Base-by-base conservation (phyloP, 1,140 invertebrate species). In the Drosophila willistoni region DNA sequence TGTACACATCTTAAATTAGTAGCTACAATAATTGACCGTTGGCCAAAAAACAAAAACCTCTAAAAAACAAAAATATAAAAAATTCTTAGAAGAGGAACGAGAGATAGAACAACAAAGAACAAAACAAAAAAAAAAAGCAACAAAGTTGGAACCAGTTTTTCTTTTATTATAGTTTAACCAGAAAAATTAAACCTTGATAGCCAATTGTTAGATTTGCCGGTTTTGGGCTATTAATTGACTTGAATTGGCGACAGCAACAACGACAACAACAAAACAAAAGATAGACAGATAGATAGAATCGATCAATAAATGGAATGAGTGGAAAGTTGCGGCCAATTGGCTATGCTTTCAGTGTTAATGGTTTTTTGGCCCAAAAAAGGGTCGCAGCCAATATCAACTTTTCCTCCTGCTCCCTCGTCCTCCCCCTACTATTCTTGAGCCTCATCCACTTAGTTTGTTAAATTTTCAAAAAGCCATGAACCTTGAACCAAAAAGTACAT, bases 391-490 rank as follows among this genome's bases (percentile, higher is more conserved):
- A 59, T 71, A 54, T 67, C 17, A 64, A 73, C 60, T 34, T 44
- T 19, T 41, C 22, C 19, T 19, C 39, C 25, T 19, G 29, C 17
- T 25, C 41, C 39, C 51, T 39, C 41, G 17, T n/a, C 60, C 25
- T 9, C 41, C 33, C 34, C 3, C 22, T 25, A 25, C 22, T 25
- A 0, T 25, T 41, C n/a, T 44, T 60, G 4, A 7, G 19, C 22
- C 6, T n/a, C 34, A 33, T 12, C 25, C 13, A 39, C 44, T 62
- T 60, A 62, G 70, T 89, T 70, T 77, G 77, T 68, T 68, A 72
- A 89, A 87, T 87, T 87, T 51, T 87, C 80, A 87, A 89, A 84
- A 80, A 89, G 80, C 80, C 83, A 80, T 87, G 83, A 87, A 87
- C 83, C 83, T 84, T 77, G 83, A 77, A 79, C 79, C 83, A 83